phyloP scores from a whole-genome alignment of 2,113 vertebrate genomes.

The Etheostoma cragini region DNA sequence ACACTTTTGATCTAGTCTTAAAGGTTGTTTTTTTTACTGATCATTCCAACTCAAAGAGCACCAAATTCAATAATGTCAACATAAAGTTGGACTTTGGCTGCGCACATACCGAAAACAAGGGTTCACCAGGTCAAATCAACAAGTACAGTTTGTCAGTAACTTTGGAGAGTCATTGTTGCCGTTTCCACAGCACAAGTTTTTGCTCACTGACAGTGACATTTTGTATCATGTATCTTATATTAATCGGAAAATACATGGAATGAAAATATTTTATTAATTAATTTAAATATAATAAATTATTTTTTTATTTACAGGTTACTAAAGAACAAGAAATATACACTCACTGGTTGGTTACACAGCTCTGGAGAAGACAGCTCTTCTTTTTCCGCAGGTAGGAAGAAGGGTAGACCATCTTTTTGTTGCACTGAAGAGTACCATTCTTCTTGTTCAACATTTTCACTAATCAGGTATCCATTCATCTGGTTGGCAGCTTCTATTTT shows the following conservation, averaged over 20 bases:
- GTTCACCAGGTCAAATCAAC: constrained; percentile 57
- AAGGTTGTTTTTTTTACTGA: neutral
- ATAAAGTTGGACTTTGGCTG: constrained; percentile 73
- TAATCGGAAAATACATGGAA: neutral
- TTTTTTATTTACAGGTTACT: neutral
- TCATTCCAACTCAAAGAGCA: constrained; percentile 20
- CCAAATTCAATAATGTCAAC: constrained; percentile 56
- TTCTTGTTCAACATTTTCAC: constrained; percentile 53
- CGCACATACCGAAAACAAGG: constrained; percentile 23
- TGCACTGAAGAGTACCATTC: constrained; percentile 68
- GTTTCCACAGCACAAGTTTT: neutral
- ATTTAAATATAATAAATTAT: too few relatives aligned
- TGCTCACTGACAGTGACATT: neutral
- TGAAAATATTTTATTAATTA: neutral
- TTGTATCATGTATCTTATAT: neutral
- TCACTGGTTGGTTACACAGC: constrained; percentile 90
- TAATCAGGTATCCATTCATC: constrained; percentile 54
- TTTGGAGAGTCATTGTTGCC: constrained; percentile 6
- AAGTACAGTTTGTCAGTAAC: constrained; percentile 45
- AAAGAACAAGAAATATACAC: constrained; percentile 69
- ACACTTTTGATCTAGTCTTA: constrained; percentile 2
- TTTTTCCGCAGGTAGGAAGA: constrained; percentile 88
- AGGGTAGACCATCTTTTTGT: constrained; percentile 76
- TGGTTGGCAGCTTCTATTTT: constrained; percentile 87
- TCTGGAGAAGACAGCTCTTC: constrained; percentile 95